Base-by-base conservation (phyloP, 2,113 vertebrate species). In the Gavialis gangeticus region DNA sequence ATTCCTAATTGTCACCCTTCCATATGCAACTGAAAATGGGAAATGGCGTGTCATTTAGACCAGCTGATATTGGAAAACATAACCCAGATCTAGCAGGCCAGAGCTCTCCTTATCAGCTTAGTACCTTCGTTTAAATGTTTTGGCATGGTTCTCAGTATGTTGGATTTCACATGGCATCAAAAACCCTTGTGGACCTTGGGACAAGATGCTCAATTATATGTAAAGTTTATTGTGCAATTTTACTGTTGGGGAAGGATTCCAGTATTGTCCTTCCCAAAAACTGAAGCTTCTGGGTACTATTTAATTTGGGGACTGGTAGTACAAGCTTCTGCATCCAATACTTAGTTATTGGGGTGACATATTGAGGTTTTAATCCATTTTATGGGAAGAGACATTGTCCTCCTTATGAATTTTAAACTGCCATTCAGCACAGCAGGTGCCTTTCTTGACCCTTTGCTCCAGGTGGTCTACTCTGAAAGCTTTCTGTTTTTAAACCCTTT, bases 111-210 rank as follows among this genome's bases (percentile, higher is more conserved):
- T 96, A 93, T 89, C 85, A 92, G 57, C 34, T 12, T 67, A 12
- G 12, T 84, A 67, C 30, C 69, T 88, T 88, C 46, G 46, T 93
- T 92, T 34, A 4, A 94, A 78, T 95, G 89, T 93, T 97, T 80
- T 91, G 92, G 78, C 91, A 93, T 95, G 77, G 77, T 91, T 95
- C 92, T 95, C 79, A 59, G 0, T 92, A 82, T 64, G 82, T 73
- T 18, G 84, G 82, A 89, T 71, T 92, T 96, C 81, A 62, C 62
- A 75, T 18, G 79, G 60, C 82, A 55, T 62, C 63, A 58, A 92
- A 89, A 69, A 80, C 85, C 79, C 82, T 79, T 66, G 85, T 75
- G 87, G 22, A 80, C 83, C 84, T 4, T 5, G 58, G 80, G 46
- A 95, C 79, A 34, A 82, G 78, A 56, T 10, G 21, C 67, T 94